Base-by-base conservation (phyloP, 1,140 invertebrate species). In the Macrocentrus cingulum region DNA sequence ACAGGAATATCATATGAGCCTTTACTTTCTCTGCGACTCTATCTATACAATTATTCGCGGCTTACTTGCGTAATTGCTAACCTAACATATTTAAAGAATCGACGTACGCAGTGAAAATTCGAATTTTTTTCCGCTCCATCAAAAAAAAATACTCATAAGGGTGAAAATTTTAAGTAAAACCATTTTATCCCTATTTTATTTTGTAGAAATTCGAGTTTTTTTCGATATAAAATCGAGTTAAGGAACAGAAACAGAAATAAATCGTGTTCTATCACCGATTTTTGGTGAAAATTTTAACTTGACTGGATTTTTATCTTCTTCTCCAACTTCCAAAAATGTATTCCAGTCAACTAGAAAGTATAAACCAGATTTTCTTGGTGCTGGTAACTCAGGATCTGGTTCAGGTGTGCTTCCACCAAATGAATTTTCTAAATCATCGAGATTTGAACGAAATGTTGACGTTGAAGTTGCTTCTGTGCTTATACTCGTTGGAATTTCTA, bases 291-390 rank as follows among this genome's bases (percentile, higher is more conserved):
- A 90, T 63, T 87, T 83, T 61, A 92, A 82, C 67, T 90, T 88
- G 1, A 92, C 85, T 74, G 88, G 87, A 49, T 85, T 86, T 22
- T 86, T 85, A 48, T 84, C 87, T n/a, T 90, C 88, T 48, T 84
- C 80, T 19, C 90, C 90, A 2, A 92, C 89, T 70, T 91, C 89
- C 2, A 92, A 76, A 65, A 93, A 93, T 9, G 87, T 85, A 66
- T 93, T 92, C 90, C 90, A 91, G 67, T 93, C 91, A 1, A 91
- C 77, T 49, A 91, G 82, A 74, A 91, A 91, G 67, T 92, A 93
- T 41, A 93, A 85, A 1, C 91, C 91, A 53, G 86, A 91, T 67
- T 84, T 86, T 56, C 81, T 83, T 49, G 82, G 84, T 0, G 84
- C 82, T 9, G 88, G 86, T 22, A 85, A 61, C 7, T 76, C 79